Base-by-base conservation (phyloP, 2,888 invertebrate genomes). In the Eilema griseolum region DNA sequence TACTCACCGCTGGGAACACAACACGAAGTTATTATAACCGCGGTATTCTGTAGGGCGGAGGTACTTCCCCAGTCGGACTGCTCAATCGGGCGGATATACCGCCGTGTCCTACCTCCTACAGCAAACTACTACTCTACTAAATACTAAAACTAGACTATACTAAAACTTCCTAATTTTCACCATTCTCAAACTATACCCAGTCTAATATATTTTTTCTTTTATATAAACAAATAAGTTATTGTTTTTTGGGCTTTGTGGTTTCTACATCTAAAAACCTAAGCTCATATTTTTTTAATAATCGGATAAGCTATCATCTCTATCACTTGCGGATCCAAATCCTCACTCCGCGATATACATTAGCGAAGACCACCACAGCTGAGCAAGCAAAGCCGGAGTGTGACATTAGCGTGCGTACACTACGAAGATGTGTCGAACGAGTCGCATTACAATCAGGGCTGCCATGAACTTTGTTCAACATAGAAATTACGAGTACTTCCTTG, bases 351-450 rank as follows among this genome's bases (percentile, higher is more conserved):
- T 57, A 24, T 63, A 31, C 68, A 69, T 69, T 65, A 69, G 72
- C 68, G 65, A 61, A 65, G 65, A 67, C 67, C 70, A 74, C 74
- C 70, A 63, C 84, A 85, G 84, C 84, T 84, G 84, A 80, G 71
- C 81, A 85, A 85, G 82, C 71, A 74, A 69, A 60, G 60, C 60
- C 74, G 37, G 33, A 62, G 66, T 37, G 20, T 57, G 37, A 67
- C 82, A 79, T 77, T 81, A 79, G 62, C 73, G 24, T 56, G 67
- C 81, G 75, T 77, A 73, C 75, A 57, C 66, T 65, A 12, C 65
- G 24, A n/a, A n/a, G n/a, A 66, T 61, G 73, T 72, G 73, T 66
- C 65, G 68, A 76, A 65, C 56, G 72, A 56, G 59, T 81, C 66
- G 46, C 60, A 81, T 81, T 79, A 75, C 82, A n/a, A 2, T 7